phyloP scores from a whole-genome alignment of 2,797 vertebrate genomes.

The Gymnocypris eckloni region DNA sequence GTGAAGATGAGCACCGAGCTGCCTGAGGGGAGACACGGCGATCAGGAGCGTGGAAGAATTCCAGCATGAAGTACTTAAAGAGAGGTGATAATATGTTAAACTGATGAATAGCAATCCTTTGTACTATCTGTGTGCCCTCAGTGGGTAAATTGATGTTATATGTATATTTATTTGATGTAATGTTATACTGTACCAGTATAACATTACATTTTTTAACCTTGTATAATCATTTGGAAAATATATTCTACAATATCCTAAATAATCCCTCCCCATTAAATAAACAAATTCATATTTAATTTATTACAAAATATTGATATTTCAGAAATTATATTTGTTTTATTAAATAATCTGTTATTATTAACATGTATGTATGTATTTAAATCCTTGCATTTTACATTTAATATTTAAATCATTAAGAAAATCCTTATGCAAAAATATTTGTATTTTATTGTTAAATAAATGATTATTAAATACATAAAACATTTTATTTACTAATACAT shows the following conservation, averaged over 20 bases:
- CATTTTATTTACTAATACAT: not conserved
- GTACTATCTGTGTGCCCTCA: not conserved
- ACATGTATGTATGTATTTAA: not conserved
- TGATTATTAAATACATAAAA: not conserved
- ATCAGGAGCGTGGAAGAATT: slow-evolving; percentile 91
- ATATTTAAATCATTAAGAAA: not conserved
- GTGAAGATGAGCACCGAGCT: slow-evolving; percentile 87
- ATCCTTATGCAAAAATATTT: not conserved
- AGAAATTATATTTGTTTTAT: not conserved
- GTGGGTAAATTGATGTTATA: no score
- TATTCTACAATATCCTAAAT: not conserved
- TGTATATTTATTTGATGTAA: no score
- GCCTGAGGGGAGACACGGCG: slow-evolving; percentile 82
- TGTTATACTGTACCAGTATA: not conserved
- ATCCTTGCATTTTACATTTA: not conserved
- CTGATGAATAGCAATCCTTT: not conserved
- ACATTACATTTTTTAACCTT: not conserved
- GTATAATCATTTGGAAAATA: not conserved
- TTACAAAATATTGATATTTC: not conserved
- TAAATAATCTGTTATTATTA: not conserved
- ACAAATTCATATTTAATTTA: not conserved
- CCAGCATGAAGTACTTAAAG: slow-evolving; percentile 88
- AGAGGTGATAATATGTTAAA: slow-evolving; percentile 81
- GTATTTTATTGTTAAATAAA: not conserved
- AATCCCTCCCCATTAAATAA: not conserved